Evolutionary conservation across 2,888 invertebrate species (phyloP).

Genomic region (Nycteola revayana): DNA sequence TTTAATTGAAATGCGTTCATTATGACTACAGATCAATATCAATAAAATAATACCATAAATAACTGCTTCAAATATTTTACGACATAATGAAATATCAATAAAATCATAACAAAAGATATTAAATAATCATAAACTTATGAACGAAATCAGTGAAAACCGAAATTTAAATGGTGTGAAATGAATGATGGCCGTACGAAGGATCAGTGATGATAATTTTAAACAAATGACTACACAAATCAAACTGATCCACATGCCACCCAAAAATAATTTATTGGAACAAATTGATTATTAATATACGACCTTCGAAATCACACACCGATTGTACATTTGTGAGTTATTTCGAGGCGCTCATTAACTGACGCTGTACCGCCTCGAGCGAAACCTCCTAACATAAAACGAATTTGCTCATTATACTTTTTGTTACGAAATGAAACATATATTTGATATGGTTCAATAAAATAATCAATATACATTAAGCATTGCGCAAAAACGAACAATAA

Average conservation of each 20-base stretch:
- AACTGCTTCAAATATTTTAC: too few relatives aligned
- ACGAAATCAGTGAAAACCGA: constrained; percentile 12
- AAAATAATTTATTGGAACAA: constrained; percentile 40
- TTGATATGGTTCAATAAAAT: constrained; percentile 23
- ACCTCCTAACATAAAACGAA: constrained; percentile 34
- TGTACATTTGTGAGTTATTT: constrained; percentile 42
- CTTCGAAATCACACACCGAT: constrained; percentile 38
- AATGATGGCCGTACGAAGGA: constrained; percentile 17
- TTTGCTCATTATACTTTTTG: constrained; percentile 46
- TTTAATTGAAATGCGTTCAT: background rate
- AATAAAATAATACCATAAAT: too few relatives aligned
- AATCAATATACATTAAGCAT: constrained; percentile 24
- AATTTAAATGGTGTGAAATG: constrained; percentile 7
- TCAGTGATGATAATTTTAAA: constrained; percentile 30
- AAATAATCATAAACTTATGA: constrained; percentile 10
- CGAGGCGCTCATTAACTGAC: constrained; percentile 41
- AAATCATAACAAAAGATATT: constrained; percentile 6
- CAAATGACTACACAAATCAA: constrained; percentile 35
- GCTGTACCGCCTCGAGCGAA: constrained; percentile 52
- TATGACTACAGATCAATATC: too few relatives aligned
- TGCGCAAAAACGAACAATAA: constrained; percentile 17
- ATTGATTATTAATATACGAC: constrained; percentile 45
- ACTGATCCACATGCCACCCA: constrained; percentile 36
- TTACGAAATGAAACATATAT: constrained; percentile 15
- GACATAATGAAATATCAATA: constrained; percentile 1